phyloP scores from a whole-genome alignment of 2,113 vertebrate species.

The Erythrocercus mccallii region DNA sequence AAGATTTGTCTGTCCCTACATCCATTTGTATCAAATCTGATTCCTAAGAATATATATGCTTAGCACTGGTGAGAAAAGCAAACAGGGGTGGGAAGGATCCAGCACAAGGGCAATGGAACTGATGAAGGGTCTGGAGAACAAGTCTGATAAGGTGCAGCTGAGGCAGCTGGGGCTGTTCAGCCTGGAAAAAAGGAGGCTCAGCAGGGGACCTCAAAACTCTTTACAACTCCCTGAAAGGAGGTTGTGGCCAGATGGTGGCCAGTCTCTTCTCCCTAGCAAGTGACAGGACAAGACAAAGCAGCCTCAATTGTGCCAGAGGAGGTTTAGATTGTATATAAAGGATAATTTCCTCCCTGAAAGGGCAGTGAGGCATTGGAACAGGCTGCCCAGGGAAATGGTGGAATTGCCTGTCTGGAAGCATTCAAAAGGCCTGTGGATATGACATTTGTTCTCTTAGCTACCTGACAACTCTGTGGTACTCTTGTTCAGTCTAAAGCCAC shows the following conservation, averaged over 20 bases:
- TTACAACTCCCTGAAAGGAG: not conserved
- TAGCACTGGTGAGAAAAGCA: not conserved
- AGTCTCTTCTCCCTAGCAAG: not conserved
- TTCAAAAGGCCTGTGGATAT: not conserved
- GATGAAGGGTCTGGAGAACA: not conserved
- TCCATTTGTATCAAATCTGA: not conserved
- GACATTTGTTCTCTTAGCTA: not conserved
- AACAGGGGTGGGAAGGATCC: not conserved
- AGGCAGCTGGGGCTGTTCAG: not conserved
- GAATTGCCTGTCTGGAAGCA: not conserved
- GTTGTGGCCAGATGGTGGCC: not conserved
- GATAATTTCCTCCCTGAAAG: not conserved
- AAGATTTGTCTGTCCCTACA: not conserved
- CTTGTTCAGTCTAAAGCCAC: not conserved
- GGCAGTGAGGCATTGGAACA: not conserved
- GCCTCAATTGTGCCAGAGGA: not conserved
- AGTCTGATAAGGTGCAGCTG: not conserved
- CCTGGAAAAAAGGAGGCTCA: not conserved
- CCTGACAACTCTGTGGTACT: not conserved
- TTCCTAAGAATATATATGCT: conserved; percentile 2
- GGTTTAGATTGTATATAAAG: not conserved
- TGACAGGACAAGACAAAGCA: not conserved
- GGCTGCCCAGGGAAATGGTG: not conserved
- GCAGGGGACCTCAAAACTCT: too few relatives aligned
- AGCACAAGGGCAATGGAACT: not conserved